These are phyloP conservation scores for Aurelia sp. DNA, from an alignment of 30 jellyfish, hydroid and myxozoan genomes.

Conservation along the genomic window DNA sequence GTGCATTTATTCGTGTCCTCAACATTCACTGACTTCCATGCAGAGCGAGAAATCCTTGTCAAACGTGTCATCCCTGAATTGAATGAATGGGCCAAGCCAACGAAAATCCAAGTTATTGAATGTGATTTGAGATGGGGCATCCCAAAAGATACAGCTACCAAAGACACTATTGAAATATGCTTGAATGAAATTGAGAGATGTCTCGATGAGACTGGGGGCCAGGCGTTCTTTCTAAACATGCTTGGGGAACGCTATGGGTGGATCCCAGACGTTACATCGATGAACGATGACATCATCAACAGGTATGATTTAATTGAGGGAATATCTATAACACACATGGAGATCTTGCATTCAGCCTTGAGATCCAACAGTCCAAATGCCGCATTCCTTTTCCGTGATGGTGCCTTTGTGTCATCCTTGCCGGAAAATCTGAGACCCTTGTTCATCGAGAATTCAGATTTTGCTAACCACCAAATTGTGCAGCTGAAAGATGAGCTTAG, in stretches of 20 bases:
- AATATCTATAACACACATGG: slow-evolving; percentile 88
- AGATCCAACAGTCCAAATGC: slow-evolving; percentile 84
- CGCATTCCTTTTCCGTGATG: slow-evolving; percentile 75
- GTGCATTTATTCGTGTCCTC: slow-evolving; percentile 85
- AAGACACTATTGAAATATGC: slow-evolving; percentile 79
- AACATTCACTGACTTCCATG: slow-evolving; percentile 89
- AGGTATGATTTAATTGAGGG: slow-evolving; percentile 66
- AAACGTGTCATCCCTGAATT: slow-evolving; percentile 82
- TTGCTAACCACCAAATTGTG: slow-evolving; percentile 47
- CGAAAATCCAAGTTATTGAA: slow-evolving; percentile 76
- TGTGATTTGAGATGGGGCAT: slow-evolving; percentile 98
- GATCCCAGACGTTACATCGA: slow-evolving; percentile 61
- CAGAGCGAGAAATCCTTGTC: slow-evolving; percentile 85
- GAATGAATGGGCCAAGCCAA: slow-evolving; percentile 75
- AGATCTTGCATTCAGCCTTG: slow-evolving; percentile 79
- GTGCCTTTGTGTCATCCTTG: slow-evolving; percentile 17
- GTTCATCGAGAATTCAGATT: slow-evolving; percentile 52
- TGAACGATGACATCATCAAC: slow-evolving; percentile 28
- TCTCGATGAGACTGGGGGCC: slow-evolving; percentile 81
- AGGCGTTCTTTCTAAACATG: slow-evolving; percentile 84
- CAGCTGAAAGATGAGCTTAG: slow-evolving; percentile 69
- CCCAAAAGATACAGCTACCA: slow-evolving; percentile 83
- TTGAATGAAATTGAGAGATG: slow-evolving; percentile 83
- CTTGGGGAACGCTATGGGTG: slow-evolving; percentile 96
- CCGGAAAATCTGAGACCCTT: slow-evolving; percentile 53